Evolutionary conservation across 2,797 vertebrate species (phyloP).

Genomic region (Sebastes umbrosus): DNA sequence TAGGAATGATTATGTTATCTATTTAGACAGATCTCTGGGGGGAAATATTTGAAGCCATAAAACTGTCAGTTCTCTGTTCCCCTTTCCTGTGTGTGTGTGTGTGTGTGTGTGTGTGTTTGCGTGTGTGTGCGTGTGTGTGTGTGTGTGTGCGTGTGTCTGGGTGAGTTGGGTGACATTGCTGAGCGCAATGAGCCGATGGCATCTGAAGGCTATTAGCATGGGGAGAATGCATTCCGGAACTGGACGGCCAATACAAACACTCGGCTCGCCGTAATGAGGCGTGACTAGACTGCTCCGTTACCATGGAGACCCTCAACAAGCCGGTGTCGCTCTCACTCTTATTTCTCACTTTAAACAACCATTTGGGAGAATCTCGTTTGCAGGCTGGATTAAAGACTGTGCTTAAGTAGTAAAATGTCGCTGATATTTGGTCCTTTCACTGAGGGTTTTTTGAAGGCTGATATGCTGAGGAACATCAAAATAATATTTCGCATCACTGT

Average conservation of each 20-base stretch:
- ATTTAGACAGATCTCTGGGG: conserved; percentile 69
- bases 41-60: conserved; percentile 69
- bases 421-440: background rate
- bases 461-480: background rate
- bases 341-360: conserved; percentile 29
- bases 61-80: conserved; percentile 54
- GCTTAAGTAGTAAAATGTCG: background rate
- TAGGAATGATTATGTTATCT: conserved; percentile 70
- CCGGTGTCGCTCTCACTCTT: conserved; percentile 4
- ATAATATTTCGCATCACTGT: background rate
- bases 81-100: background rate
- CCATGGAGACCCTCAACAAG: conserved; percentile 76
- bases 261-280: conserved; percentile 77
- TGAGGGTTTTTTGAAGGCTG: background rate
- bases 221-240: conserved; percentile 81
- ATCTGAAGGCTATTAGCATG: conserved; percentile 82
- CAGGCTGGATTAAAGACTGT: conserved; percentile 18
- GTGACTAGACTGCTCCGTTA: conserved; percentile 78
- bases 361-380: conserved; percentile 36
- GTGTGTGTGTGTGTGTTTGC: conserved; percentile 4
- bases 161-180: conserved; percentile 65
- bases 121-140: background rate
- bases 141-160: conserved; percentile 24
- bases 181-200: conserved; percentile 76
- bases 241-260: conserved; percentile 78